Base-by-base conservation (phyloP, 2,113 vertebrate species). In the Caranx melampygus region DNA sequence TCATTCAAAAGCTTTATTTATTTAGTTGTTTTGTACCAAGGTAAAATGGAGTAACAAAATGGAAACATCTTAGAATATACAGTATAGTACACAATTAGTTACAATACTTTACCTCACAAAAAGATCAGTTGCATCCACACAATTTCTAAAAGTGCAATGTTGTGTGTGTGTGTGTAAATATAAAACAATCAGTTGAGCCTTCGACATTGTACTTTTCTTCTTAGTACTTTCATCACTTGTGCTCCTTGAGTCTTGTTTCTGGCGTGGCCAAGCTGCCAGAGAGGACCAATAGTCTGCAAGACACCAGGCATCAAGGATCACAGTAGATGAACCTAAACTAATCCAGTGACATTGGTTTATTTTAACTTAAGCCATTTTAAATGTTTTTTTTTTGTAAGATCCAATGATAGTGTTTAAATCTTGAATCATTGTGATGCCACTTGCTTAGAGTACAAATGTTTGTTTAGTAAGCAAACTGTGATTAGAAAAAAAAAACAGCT, bases 381-480 rank as follows among this genome's bases (percentile, higher is more conserved):
- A 64, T 59, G 21, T 49, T 26, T 65, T 67, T 69, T 64, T 21
- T 55, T 44, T 15, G 20, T 67, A 79, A 54, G 64, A 70, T 51
- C 58, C 65, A 72, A 65, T 34, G 16, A 58, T 67, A 86, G 78
- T 86, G 78, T 89, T 89, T 82, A 57, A 72, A 55, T 67, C 70
- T 81, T 73, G 57, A 83, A 59, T 67, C 67, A 35, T 69, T 21
- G 66, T 79, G 60, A 82, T 55, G 59, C 63, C 61, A 65, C 84
- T 86, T 62, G 66, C 65, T 78, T 75, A 5, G 69, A 66, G 44
- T 76, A 58, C n/a, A 67, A 5, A 55, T 76, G 76, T 77, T 76
- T 79, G 83, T 85, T 78, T 57, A 35, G 74, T 51, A 47, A 71
- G 66, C 75, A 75, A 74, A 81, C 74, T 86, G 82, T 88, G 81